A percentile compares a stretch with the other conserved stretches of the same genome.
phyloP scores from a whole-genome alignment of 2,888 invertebrate species.

The Drosophila neonasuta region DNA sequence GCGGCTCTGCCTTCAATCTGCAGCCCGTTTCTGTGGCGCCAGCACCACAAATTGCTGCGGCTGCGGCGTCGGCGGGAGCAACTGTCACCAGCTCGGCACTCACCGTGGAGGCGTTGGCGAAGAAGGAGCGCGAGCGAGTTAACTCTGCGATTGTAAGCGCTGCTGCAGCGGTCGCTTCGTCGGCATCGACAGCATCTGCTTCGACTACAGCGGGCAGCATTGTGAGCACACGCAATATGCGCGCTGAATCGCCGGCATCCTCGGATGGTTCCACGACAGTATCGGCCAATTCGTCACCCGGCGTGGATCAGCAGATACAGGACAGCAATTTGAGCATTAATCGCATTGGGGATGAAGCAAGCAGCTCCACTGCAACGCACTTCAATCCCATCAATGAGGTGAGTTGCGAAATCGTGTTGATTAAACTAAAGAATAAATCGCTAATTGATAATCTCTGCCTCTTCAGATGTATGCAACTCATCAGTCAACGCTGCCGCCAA shows the following conservation, averaged over 20 bases:
- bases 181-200: constrained; percentile 34
- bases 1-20: constrained; percentile 56
- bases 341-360: constrained; percentile 61
- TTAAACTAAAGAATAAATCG: neutral
- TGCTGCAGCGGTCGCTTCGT: constrained; percentile 33
- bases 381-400: constrained; percentile 82
- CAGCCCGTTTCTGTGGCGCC: constrained; percentile 58
- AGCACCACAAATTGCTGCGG: constrained; percentile 33
- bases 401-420: constrained; percentile 24
- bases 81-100: constrained; percentile 47
- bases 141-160: constrained; percentile 28
- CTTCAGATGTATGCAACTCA: constrained; percentile 80
- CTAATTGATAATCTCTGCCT: constrained; percentile 5
- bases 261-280: constrained; percentile 91
- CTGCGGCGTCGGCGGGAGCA: constrained; percentile 6
- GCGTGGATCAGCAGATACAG: constrained; percentile 84
- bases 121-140: constrained; percentile 68
- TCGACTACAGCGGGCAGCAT: constrained; percentile 40
- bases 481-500: constrained; percentile 66
- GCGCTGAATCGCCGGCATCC: constrained; percentile 81
- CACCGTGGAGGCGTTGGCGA: constrained; percentile 70
- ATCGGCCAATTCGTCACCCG: constrained; percentile 92
- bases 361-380: constrained; percentile 64
- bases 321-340: constrained; percentile 76
- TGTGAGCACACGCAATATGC: constrained; percentile 58